Evolutionary conservation across 2,797 vertebrate genomes (phyloP), one percentile per base, ranked within the genome.

Genomic region (Chromis chromis): DNA sequence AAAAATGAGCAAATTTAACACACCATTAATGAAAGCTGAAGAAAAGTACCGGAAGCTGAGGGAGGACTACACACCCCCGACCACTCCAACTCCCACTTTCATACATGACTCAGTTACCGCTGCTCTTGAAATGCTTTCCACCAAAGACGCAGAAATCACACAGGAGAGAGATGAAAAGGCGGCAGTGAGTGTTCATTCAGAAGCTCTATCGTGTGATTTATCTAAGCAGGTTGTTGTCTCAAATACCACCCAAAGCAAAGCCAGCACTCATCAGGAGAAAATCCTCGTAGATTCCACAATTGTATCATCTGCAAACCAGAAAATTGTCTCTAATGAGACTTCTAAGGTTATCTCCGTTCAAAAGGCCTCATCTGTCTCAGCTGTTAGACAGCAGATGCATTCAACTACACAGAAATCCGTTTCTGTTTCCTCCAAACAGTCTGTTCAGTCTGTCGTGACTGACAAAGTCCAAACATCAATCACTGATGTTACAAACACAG

Each of bases 1-100:
- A 10, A 96, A 96, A 88, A 70, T 84, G 54, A 94, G 94, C 85
- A 97, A 95, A 95, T 98, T 97, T 86, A 96, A 93, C 90, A 98
- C 96, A 16, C 94, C 96, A n/a, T 91, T 98, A 90, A 98, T 98
- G 91, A 95, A 97, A 82, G 95, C 97, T 48, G 96, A 98, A 87
- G 95, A 95, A 90, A 97, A 95, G 80, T 97, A 92, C 69, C 91
- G 94, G 50, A 94, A 95, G 62, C 88, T 95, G 67, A 94, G 24
- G 72, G 95, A 96, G 55, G 94, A 94, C 64, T 92, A 83, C 84
- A 94, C 94, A 69, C 91, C 86, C 9, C 92, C 86, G 59, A 87
- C 70, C 58, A 87, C 92, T 82, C 91, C 89, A 65, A 78, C 71
- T 66, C 91, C 89, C 62, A 86, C 78, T 78, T 75, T 74, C 42